Percentiles rank a stretch among this genome's conserved stretches.
Conservation (phyloP, 92 coral and sea anemone genomes). For the Phenganax stokvisi region DNA sequence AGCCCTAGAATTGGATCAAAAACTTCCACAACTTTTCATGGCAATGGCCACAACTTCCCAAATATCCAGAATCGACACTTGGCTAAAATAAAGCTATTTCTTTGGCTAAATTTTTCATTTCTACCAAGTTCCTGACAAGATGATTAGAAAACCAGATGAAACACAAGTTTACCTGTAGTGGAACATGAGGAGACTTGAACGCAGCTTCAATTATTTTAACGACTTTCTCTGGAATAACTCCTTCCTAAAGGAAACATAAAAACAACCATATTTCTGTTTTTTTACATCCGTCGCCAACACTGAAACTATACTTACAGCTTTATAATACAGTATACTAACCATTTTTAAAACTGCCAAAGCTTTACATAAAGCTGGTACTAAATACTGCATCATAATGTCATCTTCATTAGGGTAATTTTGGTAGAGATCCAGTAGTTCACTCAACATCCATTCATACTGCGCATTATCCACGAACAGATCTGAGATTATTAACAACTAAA, state of each 20-base stretch:
- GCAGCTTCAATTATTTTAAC: constrained; percentile 74
- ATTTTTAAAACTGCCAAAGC: constrained; percentile 84
- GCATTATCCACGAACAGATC: constrained; percentile 81
- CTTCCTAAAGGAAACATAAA: constrained; percentile 55
- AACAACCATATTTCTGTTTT: too few relatives aligned
- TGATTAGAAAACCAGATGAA: too few relatives aligned
- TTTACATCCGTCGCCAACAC: too few relatives aligned
- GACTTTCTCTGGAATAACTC: constrained; percentile 79
- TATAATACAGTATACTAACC: constrained; percentile 43
- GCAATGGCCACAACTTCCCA: too few relatives aligned
- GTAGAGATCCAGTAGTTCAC: constrained; percentile 74
- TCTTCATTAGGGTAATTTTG: constrained; percentile 88
- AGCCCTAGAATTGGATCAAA: too few relatives aligned
- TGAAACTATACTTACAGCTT: not conserved
- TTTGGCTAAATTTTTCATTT: too few relatives aligned
- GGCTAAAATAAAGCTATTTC: too few relatives aligned
- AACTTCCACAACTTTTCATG: too few relatives aligned
- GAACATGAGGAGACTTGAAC: constrained; percentile 75
- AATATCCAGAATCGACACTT: too few relatives aligned
- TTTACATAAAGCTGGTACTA: constrained; percentile 80
- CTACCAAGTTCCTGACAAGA: too few relatives aligned
- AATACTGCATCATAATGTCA: constrained; percentile 76
- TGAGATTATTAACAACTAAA: constrained; percentile 81
- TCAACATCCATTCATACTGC: constrained; percentile 86
- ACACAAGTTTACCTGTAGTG: constrained; percentile 61